Conservation (phyloP, 2,888 invertebrate species). For the Acronicta alni region DNA sequence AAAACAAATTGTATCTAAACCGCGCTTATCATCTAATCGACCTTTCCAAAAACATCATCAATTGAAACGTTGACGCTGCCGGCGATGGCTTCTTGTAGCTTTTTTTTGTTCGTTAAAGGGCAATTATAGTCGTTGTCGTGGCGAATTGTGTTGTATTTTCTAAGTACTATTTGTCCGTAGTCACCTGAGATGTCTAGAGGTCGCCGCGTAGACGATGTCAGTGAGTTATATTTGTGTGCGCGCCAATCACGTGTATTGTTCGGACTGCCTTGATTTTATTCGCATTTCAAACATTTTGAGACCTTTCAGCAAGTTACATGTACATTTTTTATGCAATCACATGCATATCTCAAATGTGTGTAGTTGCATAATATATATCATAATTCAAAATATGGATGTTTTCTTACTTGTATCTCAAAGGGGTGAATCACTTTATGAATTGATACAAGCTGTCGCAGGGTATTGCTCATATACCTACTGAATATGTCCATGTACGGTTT, state of each 20-base stretch:
- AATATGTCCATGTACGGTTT: background rate
- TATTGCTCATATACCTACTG: conserved; percentile 15
- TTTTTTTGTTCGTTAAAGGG: conserved; percentile 69
- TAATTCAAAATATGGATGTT: conserved; percentile 43
- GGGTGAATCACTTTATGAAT: conserved; percentile 42
- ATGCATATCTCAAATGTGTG: conserved; percentile 9
- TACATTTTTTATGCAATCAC: conserved; percentile 12
- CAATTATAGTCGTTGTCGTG: conserved; percentile 66
- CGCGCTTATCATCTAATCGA: conserved; percentile 55
- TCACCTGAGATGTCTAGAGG: conserved; percentile 84
- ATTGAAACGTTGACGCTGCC: conserved; percentile 49
- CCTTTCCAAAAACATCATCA: conserved; percentile 71
- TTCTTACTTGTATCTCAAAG: conserved; percentile 44
- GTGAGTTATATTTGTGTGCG: conserved; percentile 67
- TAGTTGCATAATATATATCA: no score
- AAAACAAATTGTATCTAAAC: conserved; percentile 37
- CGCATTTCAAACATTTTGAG: conserved; percentile 24
- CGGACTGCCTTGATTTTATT: conserved; percentile 47
- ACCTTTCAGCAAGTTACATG: conserved; percentile 3
- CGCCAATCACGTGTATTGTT: conserved; percentile 74
- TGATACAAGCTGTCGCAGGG: conserved; percentile 44
- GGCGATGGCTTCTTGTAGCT: conserved; percentile 59
- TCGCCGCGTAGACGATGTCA: conserved; percentile 69
- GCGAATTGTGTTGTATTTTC: conserved; percentile 61
- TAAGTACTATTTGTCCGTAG: conserved; percentile 62